A percentile compares a stretch with the other conserved stretches of the same genome.
phyloP scores from a whole-genome alignment of 2,888 invertebrate species.

The Stenolophus ochropezus region DNA sequence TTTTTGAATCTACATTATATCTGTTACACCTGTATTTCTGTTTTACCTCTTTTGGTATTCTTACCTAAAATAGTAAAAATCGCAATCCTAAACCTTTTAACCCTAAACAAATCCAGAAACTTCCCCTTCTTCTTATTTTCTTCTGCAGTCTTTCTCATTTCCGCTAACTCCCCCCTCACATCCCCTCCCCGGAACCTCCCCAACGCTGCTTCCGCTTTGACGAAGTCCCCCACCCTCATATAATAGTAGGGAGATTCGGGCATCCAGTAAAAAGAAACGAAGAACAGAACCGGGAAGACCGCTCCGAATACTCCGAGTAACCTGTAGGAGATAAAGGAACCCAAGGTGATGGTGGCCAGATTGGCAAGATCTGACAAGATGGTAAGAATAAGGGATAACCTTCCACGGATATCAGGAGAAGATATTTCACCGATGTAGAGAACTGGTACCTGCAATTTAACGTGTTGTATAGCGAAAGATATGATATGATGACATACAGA shows the following conservation, averaged over 20 bases:
- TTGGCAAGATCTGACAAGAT: background rate
- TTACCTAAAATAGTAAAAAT: conserved; percentile 58
- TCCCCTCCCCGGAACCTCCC: conserved; percentile 69
- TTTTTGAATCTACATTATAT: too few relatives aligned
- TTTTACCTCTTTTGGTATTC: too few relatives aligned
- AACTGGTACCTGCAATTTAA: conserved; percentile 72
- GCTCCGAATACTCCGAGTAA: conserved; percentile 69
- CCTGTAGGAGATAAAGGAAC: conserved; percentile 69
- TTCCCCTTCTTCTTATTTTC: conserved; percentile 68
- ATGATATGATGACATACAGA: too few relatives aligned
- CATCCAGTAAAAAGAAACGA: conserved; percentile 70
- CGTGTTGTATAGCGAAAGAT: too few relatives aligned
- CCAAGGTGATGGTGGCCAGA: conserved; percentile 68
- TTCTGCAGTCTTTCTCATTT: conserved; percentile 69
- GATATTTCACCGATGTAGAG: conserved; percentile 76
- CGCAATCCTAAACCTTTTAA: conserved; percentile 53
- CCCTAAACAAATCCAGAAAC: conserved; percentile 68
- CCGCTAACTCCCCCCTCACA: conserved; percentile 71
- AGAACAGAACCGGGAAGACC: conserved; percentile 70
- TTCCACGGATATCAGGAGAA: conserved; percentile 74
- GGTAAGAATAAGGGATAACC: conserved; percentile 69
- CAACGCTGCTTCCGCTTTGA: conserved; percentile 68
- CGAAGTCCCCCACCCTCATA: conserved; percentile 69
- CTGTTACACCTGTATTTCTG: too few relatives aligned
- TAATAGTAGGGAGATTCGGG: conserved; percentile 74